Evolutionary conservation across 2,113 vertebrate species (phyloP).

Genomic region (Epinephelus fuscoguttatus): DNA sequence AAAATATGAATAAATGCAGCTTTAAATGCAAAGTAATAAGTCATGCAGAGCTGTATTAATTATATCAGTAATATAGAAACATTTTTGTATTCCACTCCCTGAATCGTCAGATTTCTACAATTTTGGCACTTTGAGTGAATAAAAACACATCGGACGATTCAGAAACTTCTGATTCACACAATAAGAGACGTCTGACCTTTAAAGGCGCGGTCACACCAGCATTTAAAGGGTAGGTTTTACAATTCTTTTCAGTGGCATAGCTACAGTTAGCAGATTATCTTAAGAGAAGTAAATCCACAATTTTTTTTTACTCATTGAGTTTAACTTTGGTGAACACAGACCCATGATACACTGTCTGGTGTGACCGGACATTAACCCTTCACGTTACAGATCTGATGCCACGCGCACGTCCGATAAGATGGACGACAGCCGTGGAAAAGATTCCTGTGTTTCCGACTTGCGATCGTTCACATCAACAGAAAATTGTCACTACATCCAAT

Average conservation of each 20-base stretch:
- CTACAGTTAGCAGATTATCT: too few species aligned
- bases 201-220: neutral
- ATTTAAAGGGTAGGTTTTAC: too few species aligned
- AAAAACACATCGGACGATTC: slow-evolving; percentile 12
- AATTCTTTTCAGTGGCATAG: too few species aligned
- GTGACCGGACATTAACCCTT: neutral
- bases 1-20: slow-evolving; percentile 33
- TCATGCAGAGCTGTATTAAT: slow-evolving; percentile 2
- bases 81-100: slow-evolving; percentile 23
- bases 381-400: neutral
- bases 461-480: neutral
- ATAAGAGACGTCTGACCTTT: neutral
- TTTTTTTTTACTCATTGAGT: too few species aligned
- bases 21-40: slow-evolving; percentile 35
- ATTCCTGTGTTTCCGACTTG: neutral
- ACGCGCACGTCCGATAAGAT: neutral
- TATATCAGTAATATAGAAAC: neutral
- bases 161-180: neutral
- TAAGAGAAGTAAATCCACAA: too few species aligned
- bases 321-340: too few species aligned
- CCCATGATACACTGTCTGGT: neutral
- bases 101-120: slow-evolving; percentile 1
- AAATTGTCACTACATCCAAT: neutral
- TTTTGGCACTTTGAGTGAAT: slow-evolving; percentile 65
- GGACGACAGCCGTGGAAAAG: neutral